A percentile compares a stretch with the other conserved stretches of the same genome.
Evolutionary conservation across 2,888 invertebrate species (phyloP).

Genomic region (Cistogaster globosa): DNA sequence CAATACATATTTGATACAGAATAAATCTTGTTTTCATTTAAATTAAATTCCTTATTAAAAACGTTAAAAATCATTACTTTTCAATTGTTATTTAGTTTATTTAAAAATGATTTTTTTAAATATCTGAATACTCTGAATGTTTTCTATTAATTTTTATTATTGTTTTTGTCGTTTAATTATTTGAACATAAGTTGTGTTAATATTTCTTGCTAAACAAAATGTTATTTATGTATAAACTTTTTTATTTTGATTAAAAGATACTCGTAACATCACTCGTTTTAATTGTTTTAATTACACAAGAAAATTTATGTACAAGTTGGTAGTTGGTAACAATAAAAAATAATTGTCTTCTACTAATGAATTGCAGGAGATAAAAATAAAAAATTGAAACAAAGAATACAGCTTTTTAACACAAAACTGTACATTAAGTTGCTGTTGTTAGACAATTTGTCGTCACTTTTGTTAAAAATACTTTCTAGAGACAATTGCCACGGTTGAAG

Average conservation of each 20-base stretch:
- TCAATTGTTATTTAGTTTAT: too few relatives aligned
- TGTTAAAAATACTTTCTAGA: background rate
- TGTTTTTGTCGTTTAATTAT: too few relatives aligned
- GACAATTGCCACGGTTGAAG: background rate
- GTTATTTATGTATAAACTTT: background rate
- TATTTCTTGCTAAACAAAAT: background rate
- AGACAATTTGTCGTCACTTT: slow-evolving; percentile 29
- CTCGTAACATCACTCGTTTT: background rate
- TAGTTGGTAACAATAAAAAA: background rate
- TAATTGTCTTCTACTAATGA: slow-evolving; percentile 51
- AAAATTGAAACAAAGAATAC: slow-evolving; percentile 1
- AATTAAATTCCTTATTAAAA: too few relatives aligned
- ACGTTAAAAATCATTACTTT: too few relatives aligned
- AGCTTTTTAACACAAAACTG: too few relatives aligned
- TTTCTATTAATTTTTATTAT: too few relatives aligned
- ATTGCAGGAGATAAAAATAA: background rate
- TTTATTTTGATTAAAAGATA: slow-evolving; percentile 6
- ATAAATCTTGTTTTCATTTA: too few relatives aligned
- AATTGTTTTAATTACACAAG: slow-evolving; percentile 14
- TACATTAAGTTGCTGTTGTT: background rate
- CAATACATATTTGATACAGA: too few relatives aligned
- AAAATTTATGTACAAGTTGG: slow-evolving; percentile 23
- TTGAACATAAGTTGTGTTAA: too few relatives aligned
- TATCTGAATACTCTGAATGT: too few relatives aligned
- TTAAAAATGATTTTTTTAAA: too few relatives aligned